Conservation (phyloP, 2,797 vertebrate species). For the Octomys mimax region DNA sequence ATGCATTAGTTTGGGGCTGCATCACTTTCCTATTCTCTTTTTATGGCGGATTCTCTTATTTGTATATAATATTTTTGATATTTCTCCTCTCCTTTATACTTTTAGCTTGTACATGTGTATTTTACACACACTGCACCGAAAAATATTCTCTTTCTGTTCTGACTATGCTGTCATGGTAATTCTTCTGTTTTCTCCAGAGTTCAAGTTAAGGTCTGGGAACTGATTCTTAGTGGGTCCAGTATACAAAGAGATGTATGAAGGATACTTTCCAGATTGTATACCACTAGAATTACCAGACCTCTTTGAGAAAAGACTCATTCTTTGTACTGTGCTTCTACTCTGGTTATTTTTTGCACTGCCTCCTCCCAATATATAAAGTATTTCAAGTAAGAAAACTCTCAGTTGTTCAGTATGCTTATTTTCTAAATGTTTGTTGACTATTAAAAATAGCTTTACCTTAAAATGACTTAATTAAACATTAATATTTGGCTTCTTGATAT, state of each 20-base stretch:
- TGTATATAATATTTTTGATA: neutral
- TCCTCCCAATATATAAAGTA: neutral
- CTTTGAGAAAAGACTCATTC: neutral
- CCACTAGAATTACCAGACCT: neutral
- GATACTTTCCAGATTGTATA: neutral
- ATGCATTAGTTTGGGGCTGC: neutral
- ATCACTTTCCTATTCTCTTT: neutral
- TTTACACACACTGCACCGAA: neutral
- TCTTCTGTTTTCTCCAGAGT: neutral
- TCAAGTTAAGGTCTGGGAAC: neutral
- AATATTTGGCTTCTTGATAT: slow-evolving; percentile 11
- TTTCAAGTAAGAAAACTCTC: neutral
- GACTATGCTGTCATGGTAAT: neutral
- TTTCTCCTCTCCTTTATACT: neutral
- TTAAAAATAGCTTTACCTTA: neutral
- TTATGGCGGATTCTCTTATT: neutral
- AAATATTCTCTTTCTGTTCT: neutral
- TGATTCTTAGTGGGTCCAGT: neutral
- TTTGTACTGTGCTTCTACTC: neutral
- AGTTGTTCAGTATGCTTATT: neutral
- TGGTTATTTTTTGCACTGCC: neutral
- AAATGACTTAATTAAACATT: slow-evolving; percentile 23
- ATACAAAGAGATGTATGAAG: neutral
- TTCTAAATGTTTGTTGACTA: neutral
- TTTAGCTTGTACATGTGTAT: neutral